Base-by-base conservation (phyloP, 1,140 invertebrate genomes). In the Lerema accius region DNA sequence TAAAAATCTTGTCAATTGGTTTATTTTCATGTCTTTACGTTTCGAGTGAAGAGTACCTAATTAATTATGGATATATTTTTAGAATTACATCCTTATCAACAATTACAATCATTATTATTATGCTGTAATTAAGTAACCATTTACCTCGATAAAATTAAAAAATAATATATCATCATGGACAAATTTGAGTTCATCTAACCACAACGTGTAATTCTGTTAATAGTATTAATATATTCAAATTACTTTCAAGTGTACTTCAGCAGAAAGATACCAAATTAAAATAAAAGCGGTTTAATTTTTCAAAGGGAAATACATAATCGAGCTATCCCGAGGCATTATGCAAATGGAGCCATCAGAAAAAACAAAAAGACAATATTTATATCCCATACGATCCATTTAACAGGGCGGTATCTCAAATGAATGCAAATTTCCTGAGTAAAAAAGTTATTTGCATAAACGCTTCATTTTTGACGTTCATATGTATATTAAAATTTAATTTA, bases 361-460 rank as follows among this genome's bases (percentile, higher is more conserved):
- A 79, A 66, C 73, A 75, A 78, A 73, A 71, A 78, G 67, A 78
- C 73, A 80, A 81, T 83, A 86, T 83, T 85, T 84, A 85, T 85
- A 68, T 69, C 77, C 73, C 74, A 67, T 71, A 81, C 78, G 80
- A 76, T 66, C 68, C 82, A 87, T 88, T 88, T 78, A 82, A 82
- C 79, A 79, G 78, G 73, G 78, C 71, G 79, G 71, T 73, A 70
- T 70, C 80, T 76, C 80, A 81, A 86, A 84, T 87, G 73, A 78
- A 88, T 86, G 85, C 82, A 83, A 84, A 84, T 82, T 73, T 66
- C 42, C 55, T 62, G 63, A 53, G 62, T 65, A 81, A 84, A 84
- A 82, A 84, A 67, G 17, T 35, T 17, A 80, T 87, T 87, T 78
- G 82, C 84, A 87, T 87, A 87, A 87, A 80, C 70, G 77, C 49